Evolutionary conservation across 2,888 invertebrate species (phyloP), one percentile per base, ranked within the genome.

Genomic region (Heliconius aoede): DNA sequence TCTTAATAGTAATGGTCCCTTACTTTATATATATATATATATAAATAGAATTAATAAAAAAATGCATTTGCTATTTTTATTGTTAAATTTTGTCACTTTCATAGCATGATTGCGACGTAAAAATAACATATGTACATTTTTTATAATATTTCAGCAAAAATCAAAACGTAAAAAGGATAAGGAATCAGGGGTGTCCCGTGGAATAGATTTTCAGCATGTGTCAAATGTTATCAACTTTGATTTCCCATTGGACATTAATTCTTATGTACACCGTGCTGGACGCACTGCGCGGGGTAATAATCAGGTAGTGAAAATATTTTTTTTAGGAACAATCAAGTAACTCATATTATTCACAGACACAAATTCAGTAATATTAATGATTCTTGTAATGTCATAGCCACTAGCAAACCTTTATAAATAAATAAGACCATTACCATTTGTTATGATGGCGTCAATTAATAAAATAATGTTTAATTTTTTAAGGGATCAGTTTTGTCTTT

Each of bases 221-320:
- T 96, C 99, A 11, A 99, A 99, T 92, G 98, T 99, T 0, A 97
- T 99, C 77, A 99, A 99, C 93, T 99, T 99, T 92, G 99, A 99
- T 93, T 99, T 99, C 90, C 99, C 99, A 0, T 92, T 96, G 15
- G 97, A 98, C 87, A 96, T 97, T 0, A 97, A 96, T 85, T 97
- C 99, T 0, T 99, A 99, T 88, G 97, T 99, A 78, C 99, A 99
- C 89, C 95, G 99, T 85, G 99, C 99, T 0, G 99, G 99, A 0
- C 94, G 98, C 75, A 98, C 98, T 4, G 98, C 98, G 0, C 94
- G 98, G 79, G 98, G 98, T 13, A 97, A 96, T 81, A 97, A 98
- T 89, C 96, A 97, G 91, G 96, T 96, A 86, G 77, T 7, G 21
- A 3, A 24, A 28, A n/a, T 65, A 9, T n/a, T 51, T 51, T n/a